Conservation (phyloP, 1,140 invertebrate species). For the Drosophila carrolli region DNA sequence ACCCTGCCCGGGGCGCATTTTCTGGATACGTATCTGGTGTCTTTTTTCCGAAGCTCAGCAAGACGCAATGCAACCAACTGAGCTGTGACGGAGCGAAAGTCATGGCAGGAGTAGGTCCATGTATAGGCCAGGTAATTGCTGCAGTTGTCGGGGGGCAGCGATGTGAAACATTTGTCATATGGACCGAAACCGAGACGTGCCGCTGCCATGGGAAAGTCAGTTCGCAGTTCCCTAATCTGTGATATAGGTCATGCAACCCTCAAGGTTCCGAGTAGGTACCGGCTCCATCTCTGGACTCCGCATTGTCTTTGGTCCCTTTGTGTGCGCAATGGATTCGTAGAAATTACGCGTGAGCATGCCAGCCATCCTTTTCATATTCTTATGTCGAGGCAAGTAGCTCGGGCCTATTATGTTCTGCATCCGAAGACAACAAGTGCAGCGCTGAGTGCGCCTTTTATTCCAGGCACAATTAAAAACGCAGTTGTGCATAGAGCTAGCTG, state of each 20-base stretch:
- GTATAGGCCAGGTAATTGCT: conserved; percentile 69
- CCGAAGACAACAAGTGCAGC: conserved; percentile 65
- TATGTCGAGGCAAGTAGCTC: conserved; percentile 36
- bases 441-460: conserved; percentile 75
- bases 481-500: conserved; percentile 54
- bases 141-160: conserved; percentile 65
- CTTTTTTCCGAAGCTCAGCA: conserved; percentile 56
- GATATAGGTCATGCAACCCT: conserved; percentile 82
- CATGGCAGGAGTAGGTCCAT: conserved; percentile 17
- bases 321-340: conserved; percentile 59
- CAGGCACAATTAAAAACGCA: conserved; percentile 80
- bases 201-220: conserved; percentile 75
- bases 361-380: conserved; percentile 26
- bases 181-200: conserved; percentile 63
- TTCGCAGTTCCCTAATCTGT: conserved; percentile 62
- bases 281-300: conserved; percentile 7
- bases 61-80: conserved; percentile 69
- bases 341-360: conserved; percentile 69
- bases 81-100: conserved; percentile 65
- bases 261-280: conserved; percentile 66
- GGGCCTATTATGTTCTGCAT: conserved; percentile 43
- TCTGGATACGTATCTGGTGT: conserved; percentile 16
- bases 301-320: conserved; percentile 65
- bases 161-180: conserved; percentile 82
- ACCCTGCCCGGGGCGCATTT: conserved; percentile 43